phyloP scores from a whole-genome alignment of 2,797 vertebrate genomes.

The Antrozous pallidus region DNA sequence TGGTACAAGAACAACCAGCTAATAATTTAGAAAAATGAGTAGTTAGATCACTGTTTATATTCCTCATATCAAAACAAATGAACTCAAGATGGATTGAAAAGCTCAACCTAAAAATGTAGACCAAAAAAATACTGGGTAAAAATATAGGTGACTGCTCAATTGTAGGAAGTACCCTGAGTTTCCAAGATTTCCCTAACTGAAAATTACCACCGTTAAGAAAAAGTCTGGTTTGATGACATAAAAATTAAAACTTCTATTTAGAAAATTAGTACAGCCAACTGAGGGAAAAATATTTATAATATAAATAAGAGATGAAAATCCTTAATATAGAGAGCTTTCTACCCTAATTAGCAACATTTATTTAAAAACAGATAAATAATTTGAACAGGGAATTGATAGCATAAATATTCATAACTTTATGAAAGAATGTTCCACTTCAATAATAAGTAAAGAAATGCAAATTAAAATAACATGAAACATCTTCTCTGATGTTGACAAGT shows the following conservation, averaged over 20 bases:
- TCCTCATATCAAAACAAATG: neutral
- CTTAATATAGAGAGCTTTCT: constrained; percentile 7
- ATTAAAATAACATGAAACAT: neutral
- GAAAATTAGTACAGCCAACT: neutral
- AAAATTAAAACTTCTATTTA: neutral
- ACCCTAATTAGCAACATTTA: constrained; percentile 6
- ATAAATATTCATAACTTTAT: neutral
- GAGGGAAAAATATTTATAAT: neutral
- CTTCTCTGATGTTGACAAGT: neutral
- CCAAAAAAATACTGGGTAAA: neutral
- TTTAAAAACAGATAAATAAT: constrained; percentile 39
- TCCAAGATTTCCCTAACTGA: neutral
- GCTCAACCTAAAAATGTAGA: neutral
- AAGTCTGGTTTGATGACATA: neutral
- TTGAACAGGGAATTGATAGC: neutral
- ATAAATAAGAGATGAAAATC: neutral
- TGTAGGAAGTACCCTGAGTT: neutral
- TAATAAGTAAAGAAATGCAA: neutral
- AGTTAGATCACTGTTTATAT: neutral
- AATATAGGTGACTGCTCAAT: neutral
- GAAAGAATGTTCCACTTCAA: neutral
- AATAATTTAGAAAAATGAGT: neutral
- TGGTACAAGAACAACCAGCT: neutral
- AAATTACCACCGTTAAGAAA: neutral
- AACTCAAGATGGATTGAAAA: neutral